Conservation (phyloP, 37 sponge, comb jelly and placozoan genomes). For the Lycopodina hypogea region DNA sequence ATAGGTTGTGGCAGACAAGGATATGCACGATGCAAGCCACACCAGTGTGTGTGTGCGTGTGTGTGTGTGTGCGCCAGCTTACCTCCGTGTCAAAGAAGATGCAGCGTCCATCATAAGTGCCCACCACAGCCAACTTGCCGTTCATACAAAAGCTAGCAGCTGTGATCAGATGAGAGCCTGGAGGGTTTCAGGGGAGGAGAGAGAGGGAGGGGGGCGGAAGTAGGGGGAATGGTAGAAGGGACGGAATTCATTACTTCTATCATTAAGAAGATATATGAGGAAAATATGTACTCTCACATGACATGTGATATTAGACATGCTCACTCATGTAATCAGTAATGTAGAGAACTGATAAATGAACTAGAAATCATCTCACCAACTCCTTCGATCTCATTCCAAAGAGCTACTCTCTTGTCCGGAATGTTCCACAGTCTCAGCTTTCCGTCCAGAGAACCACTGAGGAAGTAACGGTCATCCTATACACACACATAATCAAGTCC, state of each 20-base stretch:
- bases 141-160: constrained; percentile 93
- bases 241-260: background rate
- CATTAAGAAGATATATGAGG: background rate
- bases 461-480: constrained; percentile 94
- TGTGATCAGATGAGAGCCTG: constrained; percentile 84
- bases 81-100: constrained; percentile 96
- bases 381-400: constrained; percentile 94
- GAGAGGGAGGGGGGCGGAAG: background rate
- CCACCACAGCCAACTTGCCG: constrained; percentile 88
- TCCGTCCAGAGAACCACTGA: constrained; percentile 94
- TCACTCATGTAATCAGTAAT: no score
- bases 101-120: constrained; percentile 96
- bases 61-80: background rate
- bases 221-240: background rate
- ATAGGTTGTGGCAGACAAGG: no score
- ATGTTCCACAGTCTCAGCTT: constrained; percentile 93
- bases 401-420: constrained; percentile 93
- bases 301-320: background rate
- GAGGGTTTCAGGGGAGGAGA: background rate
- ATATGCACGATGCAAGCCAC: no score
- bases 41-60: no score
- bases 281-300: background rate
- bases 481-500: constrained; percentile 23
- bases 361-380: constrained; percentile 52
- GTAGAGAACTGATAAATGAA: background rate